phyloP scores from a whole-genome alignment of 2,888 invertebrate species.

The Hermodice carunculata region DNA sequence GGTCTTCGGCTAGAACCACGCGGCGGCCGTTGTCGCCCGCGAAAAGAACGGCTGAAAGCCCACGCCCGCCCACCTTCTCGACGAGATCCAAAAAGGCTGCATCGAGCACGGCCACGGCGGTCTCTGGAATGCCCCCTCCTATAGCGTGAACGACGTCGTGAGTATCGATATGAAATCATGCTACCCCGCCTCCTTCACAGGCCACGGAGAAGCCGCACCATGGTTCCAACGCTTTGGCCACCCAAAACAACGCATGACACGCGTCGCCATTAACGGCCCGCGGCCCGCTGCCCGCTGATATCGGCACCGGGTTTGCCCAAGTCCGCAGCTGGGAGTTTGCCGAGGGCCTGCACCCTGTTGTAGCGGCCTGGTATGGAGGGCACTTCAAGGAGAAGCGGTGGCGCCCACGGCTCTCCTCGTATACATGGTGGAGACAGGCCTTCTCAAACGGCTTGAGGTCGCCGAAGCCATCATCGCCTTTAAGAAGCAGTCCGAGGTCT shows the following conservation, averaged over 20 bases:
- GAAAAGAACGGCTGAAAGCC: slow-evolving; percentile 14
- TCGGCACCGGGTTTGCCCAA: too few species aligned
- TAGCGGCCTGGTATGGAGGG: slow-evolving; percentile 13
- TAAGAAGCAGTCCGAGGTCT: slow-evolving; percentile 5
- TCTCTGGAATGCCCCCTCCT: slow-evolving; percentile 13
- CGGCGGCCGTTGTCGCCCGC: background rate
- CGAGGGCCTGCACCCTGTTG: slow-evolving; percentile 1
- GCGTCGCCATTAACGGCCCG: slow-evolving; percentile 13
- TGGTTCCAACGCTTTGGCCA: slow-evolving; percentile 21
- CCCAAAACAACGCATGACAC: slow-evolving; percentile 17
- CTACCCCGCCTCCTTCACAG: slow-evolving; percentile 12
- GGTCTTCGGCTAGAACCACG: slow-evolving; percentile 15
- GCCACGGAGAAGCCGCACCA: slow-evolving; percentile 12
- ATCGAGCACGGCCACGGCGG: background rate
- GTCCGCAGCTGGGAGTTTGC: background rate
- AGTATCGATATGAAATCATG: slow-evolving; percentile 15
- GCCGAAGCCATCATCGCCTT: slow-evolving; percentile 10
- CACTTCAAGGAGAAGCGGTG: slow-evolving; percentile 10
- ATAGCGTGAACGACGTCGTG: background rate
- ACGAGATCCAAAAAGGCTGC: slow-evolving; percentile 15
- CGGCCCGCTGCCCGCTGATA: slow-evolving; percentile 6
- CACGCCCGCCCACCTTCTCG: slow-evolving; percentile 10
- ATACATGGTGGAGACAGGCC: slow-evolving; percentile 3
- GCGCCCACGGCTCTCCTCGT: slow-evolving; percentile 11
- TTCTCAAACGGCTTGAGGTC: background rate